Conservation (phyloP, 2,113 vertebrate genomes). For the Sakesphorus luctuosus region DNA sequence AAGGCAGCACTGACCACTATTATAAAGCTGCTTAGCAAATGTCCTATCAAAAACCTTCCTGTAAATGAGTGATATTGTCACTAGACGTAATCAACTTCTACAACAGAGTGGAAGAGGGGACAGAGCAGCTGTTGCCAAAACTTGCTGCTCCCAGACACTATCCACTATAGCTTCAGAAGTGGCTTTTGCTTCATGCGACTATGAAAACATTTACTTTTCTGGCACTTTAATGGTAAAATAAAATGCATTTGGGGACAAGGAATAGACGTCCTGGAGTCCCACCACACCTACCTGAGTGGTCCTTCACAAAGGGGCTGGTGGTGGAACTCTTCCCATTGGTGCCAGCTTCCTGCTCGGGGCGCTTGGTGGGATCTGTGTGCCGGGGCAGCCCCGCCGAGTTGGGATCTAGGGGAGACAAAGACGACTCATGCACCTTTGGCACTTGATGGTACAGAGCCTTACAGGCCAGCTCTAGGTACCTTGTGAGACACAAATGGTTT, state of each 20-base stretch:
- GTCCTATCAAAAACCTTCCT: slow-evolving; percentile 26
- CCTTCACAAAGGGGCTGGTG: slow-evolving; percentile 83
- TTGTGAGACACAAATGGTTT: slow-evolving; percentile 60
- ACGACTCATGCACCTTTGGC: slow-evolving; percentile 46
- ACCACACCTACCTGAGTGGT: slow-evolving; percentile 77
- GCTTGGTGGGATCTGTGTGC: slow-evolving; percentile 85
- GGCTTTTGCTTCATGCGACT: background rate
- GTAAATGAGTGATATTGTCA: slow-evolving; percentile 42
- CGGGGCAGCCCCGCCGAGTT: slow-evolving; percentile 84
- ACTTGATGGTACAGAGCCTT: slow-evolving; percentile 11
- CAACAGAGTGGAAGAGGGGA: background rate
- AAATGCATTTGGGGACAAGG: background rate
- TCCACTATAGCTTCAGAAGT: background rate
- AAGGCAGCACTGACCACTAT: slow-evolving; percentile 8
- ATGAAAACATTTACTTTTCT: background rate
- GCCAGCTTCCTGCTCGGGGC: slow-evolving; percentile 83
- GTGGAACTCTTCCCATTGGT: slow-evolving; percentile 85
- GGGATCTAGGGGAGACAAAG: slow-evolving; percentile 83
- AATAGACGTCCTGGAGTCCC: background rate
- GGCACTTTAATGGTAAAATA: background rate
- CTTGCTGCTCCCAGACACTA: background rate
- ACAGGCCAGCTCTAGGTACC: slow-evolving; percentile 14
- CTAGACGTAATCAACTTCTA: slow-evolving; percentile 8
- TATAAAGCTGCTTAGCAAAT: slow-evolving; percentile 2
- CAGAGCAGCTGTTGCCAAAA: background rate